phyloP scores from a whole-genome alignment of 2,888 invertebrate genomes.

The Troglohyphantes excavatus region DNA sequence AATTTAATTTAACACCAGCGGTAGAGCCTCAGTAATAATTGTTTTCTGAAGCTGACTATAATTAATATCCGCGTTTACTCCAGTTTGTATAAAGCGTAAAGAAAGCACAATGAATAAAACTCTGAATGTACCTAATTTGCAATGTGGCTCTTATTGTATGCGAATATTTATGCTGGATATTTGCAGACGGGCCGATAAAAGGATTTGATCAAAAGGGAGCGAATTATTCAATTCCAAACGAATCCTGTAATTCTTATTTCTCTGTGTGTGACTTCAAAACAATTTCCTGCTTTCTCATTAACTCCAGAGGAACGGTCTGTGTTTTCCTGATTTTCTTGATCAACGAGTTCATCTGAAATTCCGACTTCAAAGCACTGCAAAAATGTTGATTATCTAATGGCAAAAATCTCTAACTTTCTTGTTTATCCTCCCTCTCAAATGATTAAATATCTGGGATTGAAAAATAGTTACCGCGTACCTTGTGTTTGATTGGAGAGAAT shows the following conservation, averaged over 20 bases:
- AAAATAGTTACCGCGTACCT: background rate
- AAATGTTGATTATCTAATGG: constrained; percentile 35
- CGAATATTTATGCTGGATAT: too few species aligned
- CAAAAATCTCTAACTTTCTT: background rate
- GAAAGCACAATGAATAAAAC: too few species aligned
- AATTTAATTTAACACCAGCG: too few species aligned
- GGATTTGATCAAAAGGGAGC: constrained; percentile 19
- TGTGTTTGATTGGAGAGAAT: background rate
- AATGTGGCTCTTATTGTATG: too few species aligned
- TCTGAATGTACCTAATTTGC: too few species aligned
- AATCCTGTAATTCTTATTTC: constrained; percentile 11
- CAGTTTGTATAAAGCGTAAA: too few species aligned
- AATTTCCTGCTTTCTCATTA: constrained; percentile 66
- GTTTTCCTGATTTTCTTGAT: background rate
- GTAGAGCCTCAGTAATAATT: too few species aligned
- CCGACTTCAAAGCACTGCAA: constrained; percentile 44
- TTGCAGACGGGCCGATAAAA: background rate
- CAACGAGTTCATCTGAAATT: constrained; percentile 18
- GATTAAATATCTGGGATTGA: background rate
- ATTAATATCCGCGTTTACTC: too few species aligned
- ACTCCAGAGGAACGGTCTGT: background rate
- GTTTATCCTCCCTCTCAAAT: background rate
- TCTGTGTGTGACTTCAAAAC: constrained; percentile 11
- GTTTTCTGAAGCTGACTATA: too few species aligned
- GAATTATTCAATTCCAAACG: background rate